Evolutionary conservation across 2,113 vertebrate genomes (phyloP).

Genomic region (Thamnaconus septentrionalis): DNA sequence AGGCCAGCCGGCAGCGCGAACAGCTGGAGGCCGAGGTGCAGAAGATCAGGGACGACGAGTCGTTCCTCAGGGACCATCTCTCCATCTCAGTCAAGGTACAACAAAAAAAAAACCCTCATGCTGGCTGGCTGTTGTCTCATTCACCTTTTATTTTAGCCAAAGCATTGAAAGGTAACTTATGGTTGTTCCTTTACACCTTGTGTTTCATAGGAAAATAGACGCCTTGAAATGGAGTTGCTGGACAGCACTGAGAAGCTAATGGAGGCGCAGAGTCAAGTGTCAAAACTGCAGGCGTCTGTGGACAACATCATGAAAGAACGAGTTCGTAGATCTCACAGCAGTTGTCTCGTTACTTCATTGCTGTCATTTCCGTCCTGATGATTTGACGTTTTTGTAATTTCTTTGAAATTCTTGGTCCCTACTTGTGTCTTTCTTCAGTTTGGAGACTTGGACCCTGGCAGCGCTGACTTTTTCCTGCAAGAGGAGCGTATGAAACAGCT

Average conservation of each 20-base stretch:
- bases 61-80: slow-evolving; percentile 85
- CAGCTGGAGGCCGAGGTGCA: slow-evolving; percentile 86
- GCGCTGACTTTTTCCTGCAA: slow-evolving; percentile 87
- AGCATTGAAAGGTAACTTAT: neutral
- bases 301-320: slow-evolving; percentile 87
- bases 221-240: slow-evolving; percentile 86
- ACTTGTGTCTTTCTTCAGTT: slow-evolving; percentile 76
- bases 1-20: slow-evolving; percentile 81
- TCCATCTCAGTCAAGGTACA: slow-evolving; percentile 87
- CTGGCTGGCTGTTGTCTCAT: too few relatives aligned
- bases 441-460: slow-evolving; percentile 87
- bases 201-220: slow-evolving; percentile 83
- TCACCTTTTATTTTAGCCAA: too few relatives aligned
- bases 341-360: neutral
- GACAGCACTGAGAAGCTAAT: slow-evolving; percentile 84
- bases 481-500: slow-evolving; percentile 88
- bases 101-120: too few relatives aligned
- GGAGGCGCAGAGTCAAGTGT: slow-evolving; percentile 80
- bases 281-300: slow-evolving; percentile 86
- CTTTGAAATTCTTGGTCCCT: neutral
- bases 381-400: neutral
- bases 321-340: slow-evolving; percentile 64
- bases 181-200: neutral
- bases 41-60: slow-evolving; percentile 86
- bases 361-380: neutral